Percentiles rank a stretch among this genome's conserved stretches.
These are phyloP conservation scores for Telmatherina bonti DNA, from an alignment of 2,797 vertebrate species.

Conservation along the genomic window DNA sequence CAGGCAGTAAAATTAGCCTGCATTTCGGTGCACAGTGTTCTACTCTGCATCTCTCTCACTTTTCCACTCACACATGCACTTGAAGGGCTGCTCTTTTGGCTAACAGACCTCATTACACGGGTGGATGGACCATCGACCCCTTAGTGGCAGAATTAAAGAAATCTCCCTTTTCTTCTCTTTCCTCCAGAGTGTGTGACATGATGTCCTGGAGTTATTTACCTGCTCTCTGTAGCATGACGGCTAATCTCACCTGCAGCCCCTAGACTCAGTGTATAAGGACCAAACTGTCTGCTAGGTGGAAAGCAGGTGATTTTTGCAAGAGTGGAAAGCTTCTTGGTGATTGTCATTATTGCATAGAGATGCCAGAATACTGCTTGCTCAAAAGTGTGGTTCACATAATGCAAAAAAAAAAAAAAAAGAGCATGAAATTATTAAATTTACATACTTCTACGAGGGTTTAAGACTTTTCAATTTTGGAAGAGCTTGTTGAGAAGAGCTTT, in stretches of 20 bases:
- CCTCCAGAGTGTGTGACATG: slow-evolving; percentile 60
- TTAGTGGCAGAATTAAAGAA: slow-evolving; percentile 73
- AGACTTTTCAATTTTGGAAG: not conserved
- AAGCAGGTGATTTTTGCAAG: not conserved
- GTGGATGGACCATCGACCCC: slow-evolving; percentile 77
- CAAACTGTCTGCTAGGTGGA: slow-evolving; percentile 36
- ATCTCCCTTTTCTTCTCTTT: slow-evolving; percentile 64
- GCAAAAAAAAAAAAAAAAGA: not conserved
- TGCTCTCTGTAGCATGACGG: slow-evolving; percentile 65
- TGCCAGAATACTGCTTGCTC: not conserved
- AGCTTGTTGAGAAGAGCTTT: slow-evolving; percentile 2
- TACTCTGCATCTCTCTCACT: slow-evolving; percentile 26
- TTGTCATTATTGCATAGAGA: not conserved
- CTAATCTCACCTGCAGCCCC: slow-evolving; percentile 66
- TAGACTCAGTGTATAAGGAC: slow-evolving; percentile 29
- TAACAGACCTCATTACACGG: slow-evolving; percentile 81
- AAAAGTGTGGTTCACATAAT: not conserved
- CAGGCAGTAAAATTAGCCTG: slow-evolving; percentile 25
- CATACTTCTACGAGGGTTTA: not conserved
- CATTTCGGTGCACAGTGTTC: slow-evolving; percentile 46
- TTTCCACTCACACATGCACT: slow-evolving; percentile 44
- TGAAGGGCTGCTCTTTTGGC: slow-evolving; percentile 77
- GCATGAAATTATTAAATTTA: not conserved
- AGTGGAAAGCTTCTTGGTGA: not conserved
- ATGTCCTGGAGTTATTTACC: slow-evolving; percentile 76